Evolutionary conservation across 2,797 vertebrate species (phyloP), one percentile per base, ranked within the genome.

Genomic region (Phataginus tricuspis): DNA sequence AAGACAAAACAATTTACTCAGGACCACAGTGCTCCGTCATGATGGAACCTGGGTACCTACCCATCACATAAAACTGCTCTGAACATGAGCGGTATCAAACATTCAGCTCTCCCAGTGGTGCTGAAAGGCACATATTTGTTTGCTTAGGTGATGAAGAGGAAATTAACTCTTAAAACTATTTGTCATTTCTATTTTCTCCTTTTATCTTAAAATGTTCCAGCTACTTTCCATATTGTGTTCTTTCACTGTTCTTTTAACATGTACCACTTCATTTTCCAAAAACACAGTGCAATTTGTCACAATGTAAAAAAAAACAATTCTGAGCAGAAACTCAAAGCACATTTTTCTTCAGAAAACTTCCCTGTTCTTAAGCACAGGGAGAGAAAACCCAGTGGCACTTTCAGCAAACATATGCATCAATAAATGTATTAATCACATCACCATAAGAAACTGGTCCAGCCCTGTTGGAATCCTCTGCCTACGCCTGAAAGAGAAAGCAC

Each of bases 121-220:
- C 83, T 53, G 4, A 16, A 79, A 86, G 82, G 89, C 53, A n/a
- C 7, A 78, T 79, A 92, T 69, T 61, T 90, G 19, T 90, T 91
- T 96, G 93, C 84, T 95, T 90, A 84, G 61, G 69, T 55, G 57
- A 97, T 80, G 86, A 94, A 66, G 74, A 88, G 45, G 82, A 96
- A 80, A 82, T 63, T 66, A 84, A 94, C 96, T 80, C 78, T 37
- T 29, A 88, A 95, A 89, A 80, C n/a, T 18, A 51, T 74, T 57
- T 85, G 68, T 86, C 55, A 16, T 86, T 95, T 89, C 69, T 63
- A 15, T 80, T 72, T 89, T 13, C 19, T 66, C 45, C 53, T 87
- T 88, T 96, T 82, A 84, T 86, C 64, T 92, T 71, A 82, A 90
- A 92, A 72, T 80, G 49, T 31, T 90, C 77, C 82, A 88, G 91